A percentile compares a stretch with the other conserved stretches of the same genome.
Conservation (phyloP, 2,113 vertebrate species). For the Aegithalos caudatus region DNA sequence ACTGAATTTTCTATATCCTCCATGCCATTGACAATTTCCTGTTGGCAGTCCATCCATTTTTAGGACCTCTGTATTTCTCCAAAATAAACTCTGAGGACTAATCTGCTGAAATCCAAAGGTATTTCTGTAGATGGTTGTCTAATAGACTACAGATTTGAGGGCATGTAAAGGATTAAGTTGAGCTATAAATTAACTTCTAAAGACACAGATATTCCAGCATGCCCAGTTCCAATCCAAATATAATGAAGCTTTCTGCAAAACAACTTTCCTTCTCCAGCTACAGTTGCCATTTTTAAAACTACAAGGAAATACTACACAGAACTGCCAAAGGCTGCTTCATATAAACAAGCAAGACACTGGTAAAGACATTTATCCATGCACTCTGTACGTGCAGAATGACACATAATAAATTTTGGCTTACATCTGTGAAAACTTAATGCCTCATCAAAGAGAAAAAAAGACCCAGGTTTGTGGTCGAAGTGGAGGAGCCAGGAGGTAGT, state of each 20-base stretch:
- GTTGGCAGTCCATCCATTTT: neutral
- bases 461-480: neutral
- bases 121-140: neutral
- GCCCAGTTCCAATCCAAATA: neutral
- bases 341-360: neutral
- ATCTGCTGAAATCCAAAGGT: neutral
- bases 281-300: neutral
- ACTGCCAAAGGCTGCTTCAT: neutral
- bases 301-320: neutral
- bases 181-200: constrained; percentile 26
- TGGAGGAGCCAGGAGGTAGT: neutral
- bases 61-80: neutral
- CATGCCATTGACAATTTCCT: neutral
- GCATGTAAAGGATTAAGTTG: neutral
- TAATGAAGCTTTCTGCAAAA: neutral
- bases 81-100: neutral
- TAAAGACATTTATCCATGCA: neutral
- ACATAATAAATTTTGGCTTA: neutral
- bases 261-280: neutral
- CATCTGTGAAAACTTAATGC: neutral
- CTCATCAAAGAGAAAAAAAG: neutral
- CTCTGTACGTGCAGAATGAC: neutral
- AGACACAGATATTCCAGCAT: neutral
- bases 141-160: neutral
- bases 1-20: neutral